Conservation (phyloP, 1,140 invertebrate genomes). For the Brachionus calyciflorus region DNA sequence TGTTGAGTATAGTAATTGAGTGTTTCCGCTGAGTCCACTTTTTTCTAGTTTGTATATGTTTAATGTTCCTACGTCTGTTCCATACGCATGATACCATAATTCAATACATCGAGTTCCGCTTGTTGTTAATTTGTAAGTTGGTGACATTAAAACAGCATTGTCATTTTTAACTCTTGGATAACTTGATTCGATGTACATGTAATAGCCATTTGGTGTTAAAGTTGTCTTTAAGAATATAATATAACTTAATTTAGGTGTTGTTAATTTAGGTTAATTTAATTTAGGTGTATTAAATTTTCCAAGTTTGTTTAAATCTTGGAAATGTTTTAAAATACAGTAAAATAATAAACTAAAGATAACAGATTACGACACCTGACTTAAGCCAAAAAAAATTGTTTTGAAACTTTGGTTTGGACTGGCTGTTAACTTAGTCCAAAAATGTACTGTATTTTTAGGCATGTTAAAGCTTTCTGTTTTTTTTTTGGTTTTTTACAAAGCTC, state of each 20-base stretch:
- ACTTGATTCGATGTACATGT: slow-evolving; percentile 43
- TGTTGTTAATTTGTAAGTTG: slow-evolving; percentile 12
- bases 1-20: slow-evolving; percentile 50
- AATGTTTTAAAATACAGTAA: too few species aligned
- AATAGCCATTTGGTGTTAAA: slow-evolving; percentile 6
- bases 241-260: background rate
- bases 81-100: slow-evolving; percentile 75
- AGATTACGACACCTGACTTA: too few species aligned
- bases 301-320: too few species aligned
- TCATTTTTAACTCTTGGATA: background rate
- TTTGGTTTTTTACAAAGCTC: too few species aligned
- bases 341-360: too few species aligned
- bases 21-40: slow-evolving; percentile 48
- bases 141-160: slow-evolving; percentile 26
- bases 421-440: too few species aligned
- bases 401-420: too few species aligned
- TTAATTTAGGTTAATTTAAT: background rate
- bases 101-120: slow-evolving; percentile 51
- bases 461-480: too few species aligned
- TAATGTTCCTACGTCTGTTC: slow-evolving; percentile 54
- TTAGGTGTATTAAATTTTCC: too few species aligned
- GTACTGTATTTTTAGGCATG: too few species aligned
- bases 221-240: background rate
- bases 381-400: too few species aligned
- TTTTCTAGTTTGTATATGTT: slow-evolving; percentile 49